A percentile compares a stretch with the other conserved stretches of the same genome.
Conservation (phyloP, 2,797 vertebrate genomes). For the Pipistrellus nathusii region DNA sequence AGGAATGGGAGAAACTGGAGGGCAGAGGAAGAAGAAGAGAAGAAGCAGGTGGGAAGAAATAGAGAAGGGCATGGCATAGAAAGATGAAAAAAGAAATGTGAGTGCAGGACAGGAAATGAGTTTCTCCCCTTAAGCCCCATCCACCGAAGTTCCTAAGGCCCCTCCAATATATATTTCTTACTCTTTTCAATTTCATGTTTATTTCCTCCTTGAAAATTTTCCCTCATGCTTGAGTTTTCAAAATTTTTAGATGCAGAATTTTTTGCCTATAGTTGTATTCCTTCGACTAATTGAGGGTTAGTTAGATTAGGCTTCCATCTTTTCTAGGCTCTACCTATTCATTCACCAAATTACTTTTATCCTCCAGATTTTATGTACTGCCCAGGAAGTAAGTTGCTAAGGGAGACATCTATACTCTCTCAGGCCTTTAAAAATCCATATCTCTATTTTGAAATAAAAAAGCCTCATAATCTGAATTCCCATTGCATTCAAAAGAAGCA, state of each 20-base stretch:
- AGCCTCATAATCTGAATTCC: conserved; percentile 1
- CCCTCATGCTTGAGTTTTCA: background rate
- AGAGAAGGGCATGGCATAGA: background rate
- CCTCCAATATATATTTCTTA: background rate
- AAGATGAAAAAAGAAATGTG: background rate
- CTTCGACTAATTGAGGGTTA: background rate
- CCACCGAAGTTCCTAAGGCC: background rate
- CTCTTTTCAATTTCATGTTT: background rate
- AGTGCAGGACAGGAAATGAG: background rate
- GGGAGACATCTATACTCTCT: background rate
- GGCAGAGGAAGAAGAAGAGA: background rate
- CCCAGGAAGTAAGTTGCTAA: background rate
- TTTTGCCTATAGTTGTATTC: background rate
- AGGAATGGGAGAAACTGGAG: fast-evolving
- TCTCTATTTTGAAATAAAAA: conserved; percentile 6
- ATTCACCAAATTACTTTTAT: background rate
- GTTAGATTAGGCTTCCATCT: background rate
- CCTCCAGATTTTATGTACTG: background rate
- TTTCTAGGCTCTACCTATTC: background rate
- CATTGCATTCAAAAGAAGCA: conserved; percentile 41
- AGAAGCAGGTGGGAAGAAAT: background rate
- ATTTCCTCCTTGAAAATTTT: conserved; percentile 1
- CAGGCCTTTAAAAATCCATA: background rate
- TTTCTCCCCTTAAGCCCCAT: background rate
- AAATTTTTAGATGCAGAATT: background rate